Percentiles rank a stretch among this genome's conserved stretches.
phyloP scores from a whole-genome alignment of 2,113 vertebrate species.

The Pseudonaja textilis region DNA sequence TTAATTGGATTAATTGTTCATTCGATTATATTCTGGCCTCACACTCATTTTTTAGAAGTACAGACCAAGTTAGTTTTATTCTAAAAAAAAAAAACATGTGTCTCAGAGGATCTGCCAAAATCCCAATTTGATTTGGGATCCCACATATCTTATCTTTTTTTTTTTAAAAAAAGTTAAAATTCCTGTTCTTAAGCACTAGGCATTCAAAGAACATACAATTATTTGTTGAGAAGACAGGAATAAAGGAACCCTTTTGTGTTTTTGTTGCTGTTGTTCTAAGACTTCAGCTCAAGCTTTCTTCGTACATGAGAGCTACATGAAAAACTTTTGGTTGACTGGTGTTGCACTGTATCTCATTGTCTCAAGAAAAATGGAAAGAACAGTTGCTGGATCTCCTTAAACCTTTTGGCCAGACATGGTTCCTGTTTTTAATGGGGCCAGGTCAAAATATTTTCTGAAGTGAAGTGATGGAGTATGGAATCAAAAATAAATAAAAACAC shows the following conservation, averaged over 20 bases:
- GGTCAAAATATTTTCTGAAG: not conserved
- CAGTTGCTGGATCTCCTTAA: not conserved
- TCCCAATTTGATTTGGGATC: not conserved
- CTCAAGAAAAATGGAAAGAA: not conserved
- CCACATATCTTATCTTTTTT: slow-evolving; percentile 1
- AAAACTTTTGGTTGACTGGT: not conserved
- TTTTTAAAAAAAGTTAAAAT: not conserved
- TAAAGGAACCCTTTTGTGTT: not conserved
- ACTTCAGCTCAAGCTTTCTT: not conserved
- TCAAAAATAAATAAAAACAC: no score
- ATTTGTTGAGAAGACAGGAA: not conserved
- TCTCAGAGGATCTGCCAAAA: slow-evolving; percentile 5
- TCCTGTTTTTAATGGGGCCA: slow-evolving; percentile 14
- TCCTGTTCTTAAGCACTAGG: not conserved
- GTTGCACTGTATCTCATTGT: not conserved
- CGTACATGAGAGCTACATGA: fast-evolving
- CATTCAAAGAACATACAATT: slow-evolving; percentile 14
- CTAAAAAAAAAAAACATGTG: not conserved
- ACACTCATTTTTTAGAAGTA: not conserved
- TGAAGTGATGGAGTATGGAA: not conserved
- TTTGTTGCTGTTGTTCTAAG: no score
- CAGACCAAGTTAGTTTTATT: not conserved
- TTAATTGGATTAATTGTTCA: not conserved
- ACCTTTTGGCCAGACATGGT: not conserved
- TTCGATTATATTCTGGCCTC: not conserved